Percentiles rank a stretch among this genome's conserved stretches.
Evolutionary conservation across 2,113 vertebrate species (phyloP).

Genomic region (Ochotona princeps): DNA sequence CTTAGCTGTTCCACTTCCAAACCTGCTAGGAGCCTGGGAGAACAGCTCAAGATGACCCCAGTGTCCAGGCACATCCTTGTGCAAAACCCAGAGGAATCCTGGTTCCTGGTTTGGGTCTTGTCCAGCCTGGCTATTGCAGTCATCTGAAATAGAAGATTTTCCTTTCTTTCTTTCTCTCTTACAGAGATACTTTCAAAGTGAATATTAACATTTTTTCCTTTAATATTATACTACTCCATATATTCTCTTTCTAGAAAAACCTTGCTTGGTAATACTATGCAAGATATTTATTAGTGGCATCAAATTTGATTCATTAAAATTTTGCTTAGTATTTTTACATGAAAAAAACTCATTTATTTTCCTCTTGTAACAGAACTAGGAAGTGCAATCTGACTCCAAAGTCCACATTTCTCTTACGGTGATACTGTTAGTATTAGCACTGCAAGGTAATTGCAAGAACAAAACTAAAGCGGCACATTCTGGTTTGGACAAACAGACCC

Average conservation of each 20-base stretch:
- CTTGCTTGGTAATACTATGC: background rate
- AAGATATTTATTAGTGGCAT: slow-evolving; percentile 2
- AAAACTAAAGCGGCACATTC: background rate
- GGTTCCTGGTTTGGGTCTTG: too few species aligned
- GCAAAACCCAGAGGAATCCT: too few species aligned
- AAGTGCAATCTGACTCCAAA: slow-evolving; percentile 46
- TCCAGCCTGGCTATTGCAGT: too few species aligned
- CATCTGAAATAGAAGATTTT: too few species aligned
- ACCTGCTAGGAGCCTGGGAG: too few species aligned
- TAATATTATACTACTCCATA: background rate
- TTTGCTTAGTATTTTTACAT: background rate
- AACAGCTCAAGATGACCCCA: too few species aligned
- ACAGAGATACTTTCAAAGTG: too few species aligned
- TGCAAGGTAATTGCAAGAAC: background rate
- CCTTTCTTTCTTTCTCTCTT: too few species aligned
- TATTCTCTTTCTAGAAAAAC: background rate
- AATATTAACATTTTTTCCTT: background rate
- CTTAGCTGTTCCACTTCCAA: too few species aligned
- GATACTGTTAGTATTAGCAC: background rate
- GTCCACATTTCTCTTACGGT: background rate
- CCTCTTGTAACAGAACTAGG: slow-evolving; percentile 5
- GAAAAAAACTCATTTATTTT: slow-evolving; percentile 20
- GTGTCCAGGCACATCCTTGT: too few species aligned
- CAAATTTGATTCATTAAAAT: slow-evolving; percentile 20
- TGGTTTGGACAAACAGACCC: background rate